Conservation (phyloP, 1,140 invertebrate species). For the Drosophila busckii region DNA sequence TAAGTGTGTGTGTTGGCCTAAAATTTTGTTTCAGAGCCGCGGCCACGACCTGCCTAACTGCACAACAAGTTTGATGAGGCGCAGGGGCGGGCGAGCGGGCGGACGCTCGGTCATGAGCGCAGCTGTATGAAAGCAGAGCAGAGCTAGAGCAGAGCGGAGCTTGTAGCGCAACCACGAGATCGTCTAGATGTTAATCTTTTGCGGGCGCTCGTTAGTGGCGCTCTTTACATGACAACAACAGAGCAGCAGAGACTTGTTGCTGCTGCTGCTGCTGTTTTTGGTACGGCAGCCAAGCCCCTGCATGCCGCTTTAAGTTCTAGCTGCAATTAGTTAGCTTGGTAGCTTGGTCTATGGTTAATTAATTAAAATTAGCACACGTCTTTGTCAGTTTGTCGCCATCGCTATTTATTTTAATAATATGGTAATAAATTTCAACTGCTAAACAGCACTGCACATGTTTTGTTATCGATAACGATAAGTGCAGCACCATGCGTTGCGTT, state of each 20-base stretch:
- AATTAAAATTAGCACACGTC: slow-evolving; percentile 35
- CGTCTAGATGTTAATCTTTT: slow-evolving; percentile 38
- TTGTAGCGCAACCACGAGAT: slow-evolving; percentile 25
- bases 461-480: slow-evolving; percentile 55
- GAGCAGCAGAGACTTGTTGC: too few species aligned
- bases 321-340: slow-evolving; percentile 15
- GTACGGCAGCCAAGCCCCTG: too few species aligned
- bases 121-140: neutral
- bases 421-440: slow-evolving; percentile 28
- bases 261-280: neutral
- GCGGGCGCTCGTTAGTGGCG: slow-evolving; percentile 27
- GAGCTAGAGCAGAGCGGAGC: neutral
- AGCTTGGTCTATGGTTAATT: neutral
- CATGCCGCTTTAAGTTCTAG: neutral
- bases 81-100: neutral
- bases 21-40: slow-evolving; percentile 50
- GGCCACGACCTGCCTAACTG: slow-evolving; percentile 69
- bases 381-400: slow-evolving; percentile 25
- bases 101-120: too few species aligned
- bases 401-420: slow-evolving; percentile 38
- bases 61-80: slow-evolving; percentile 42
- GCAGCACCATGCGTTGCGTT: slow-evolving; percentile 17
- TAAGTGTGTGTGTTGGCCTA: slow-evolving; percentile 42
- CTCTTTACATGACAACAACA: slow-evolving; percentile 27
- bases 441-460: slow-evolving; percentile 14